phyloP scores from a whole-genome alignment of 1,140 invertebrate species.

The Lepidurus couesii region DNA sequence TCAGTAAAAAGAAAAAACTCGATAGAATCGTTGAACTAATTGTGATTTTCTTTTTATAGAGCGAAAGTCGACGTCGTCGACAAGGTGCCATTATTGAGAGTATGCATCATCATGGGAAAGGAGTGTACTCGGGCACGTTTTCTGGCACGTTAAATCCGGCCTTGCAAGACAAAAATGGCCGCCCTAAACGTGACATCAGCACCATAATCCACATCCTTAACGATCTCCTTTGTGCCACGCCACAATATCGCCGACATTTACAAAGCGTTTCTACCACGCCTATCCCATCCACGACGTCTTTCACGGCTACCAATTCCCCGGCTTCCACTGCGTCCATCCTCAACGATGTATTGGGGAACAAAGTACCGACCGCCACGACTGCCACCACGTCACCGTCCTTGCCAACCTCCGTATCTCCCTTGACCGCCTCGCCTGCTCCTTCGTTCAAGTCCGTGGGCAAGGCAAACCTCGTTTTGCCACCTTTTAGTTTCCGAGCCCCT shows the following conservation, averaged over 20 bases:
- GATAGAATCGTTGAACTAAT: not conserved
- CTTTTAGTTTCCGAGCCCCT: constrained; percentile 9
- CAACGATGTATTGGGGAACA: not conserved
- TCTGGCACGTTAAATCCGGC: constrained; percentile 81
- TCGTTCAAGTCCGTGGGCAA: not conserved
- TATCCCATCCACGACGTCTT: constrained; percentile 6
- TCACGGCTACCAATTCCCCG: constrained; percentile 19
- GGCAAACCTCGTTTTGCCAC: not conserved
- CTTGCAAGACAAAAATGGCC: constrained; percentile 82
- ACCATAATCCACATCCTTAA: constrained; percentile 94
- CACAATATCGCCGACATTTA: constrained; percentile 47
- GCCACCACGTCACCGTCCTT: constrained; percentile 3
- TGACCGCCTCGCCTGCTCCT: constrained; percentile 14
- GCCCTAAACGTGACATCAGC: constrained; percentile 83
- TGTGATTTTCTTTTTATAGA: constrained; percentile 34
- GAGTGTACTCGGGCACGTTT: constrained; percentile 57
- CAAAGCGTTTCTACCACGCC: constrained; percentile 20
- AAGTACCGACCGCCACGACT: not conserved
- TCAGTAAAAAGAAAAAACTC: no score
- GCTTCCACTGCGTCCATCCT: constrained; percentile 19
- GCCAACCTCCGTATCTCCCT: not conserved
- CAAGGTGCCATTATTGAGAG: constrained; percentile 83
- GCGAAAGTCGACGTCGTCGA: constrained; percentile 40
- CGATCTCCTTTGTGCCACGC: constrained; percentile 81
- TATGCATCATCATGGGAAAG: constrained; percentile 88